Evolutionary conservation across 2,797 vertebrate species (phyloP), one percentile per base, ranked within the genome.

Genomic region (Ibycter americanus): DNA sequence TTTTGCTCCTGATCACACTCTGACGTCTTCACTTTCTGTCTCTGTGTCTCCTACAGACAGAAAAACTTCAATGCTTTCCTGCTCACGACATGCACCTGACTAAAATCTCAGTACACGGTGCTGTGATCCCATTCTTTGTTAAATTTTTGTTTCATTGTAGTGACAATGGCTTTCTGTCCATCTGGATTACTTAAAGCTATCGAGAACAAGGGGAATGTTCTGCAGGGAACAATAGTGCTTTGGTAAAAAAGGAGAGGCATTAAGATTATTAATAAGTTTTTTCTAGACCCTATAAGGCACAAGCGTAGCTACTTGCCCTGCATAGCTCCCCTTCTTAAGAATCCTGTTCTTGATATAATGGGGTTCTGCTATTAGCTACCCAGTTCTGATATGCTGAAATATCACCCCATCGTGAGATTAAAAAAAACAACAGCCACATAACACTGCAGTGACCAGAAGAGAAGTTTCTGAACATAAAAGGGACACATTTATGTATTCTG

Each of bases 131-230:
- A 0, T 18, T 83, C 83, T 95, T 93, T 93, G 62, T 87, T 77
- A 27, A 31, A 72, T 51, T 68, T 91, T 72, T 90, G 55, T 93
- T 83, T 93, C 91, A 63, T 36, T 83, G 73, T 46, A 83, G 36
- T 82, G 59, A 86, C 77, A 87, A 84, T 31, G 44, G 71, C 62
- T 95, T 92, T 92, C 84, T 47, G 44, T 86, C 87, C 74, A 81
- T 68, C 84, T 93, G 90, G 51, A 93, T 92, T 92, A 84, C 85
- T 91, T 80, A 80, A 85, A 89, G 76, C 74, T 85, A 36, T 11
- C 73, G n/a, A 94, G 72, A 96, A 93, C 65, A 96, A 91, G 79
- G 11, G n/a, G 25, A 83, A 91, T 58, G 54, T 81, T 94, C 90
- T 86, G 46, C 71, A 83, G 66, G 42, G 67, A 95, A 91, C 71